Base-by-base conservation (phyloP, 2,113 vertebrate species). In the Hepsetus odoe region DNA sequence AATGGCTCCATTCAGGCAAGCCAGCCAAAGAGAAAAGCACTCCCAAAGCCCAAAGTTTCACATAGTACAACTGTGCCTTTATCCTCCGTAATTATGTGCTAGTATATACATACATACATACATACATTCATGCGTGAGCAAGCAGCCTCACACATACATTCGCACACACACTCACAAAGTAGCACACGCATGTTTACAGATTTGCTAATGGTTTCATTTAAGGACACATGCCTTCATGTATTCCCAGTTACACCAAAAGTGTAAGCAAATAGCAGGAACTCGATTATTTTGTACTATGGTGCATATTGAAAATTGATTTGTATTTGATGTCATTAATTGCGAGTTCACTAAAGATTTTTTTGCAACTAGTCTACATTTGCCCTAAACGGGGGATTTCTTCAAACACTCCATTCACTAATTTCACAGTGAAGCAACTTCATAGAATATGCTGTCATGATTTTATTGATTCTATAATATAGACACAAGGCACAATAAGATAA, bases 1-100 rank as follows among this genome's bases (percentile, higher is more conserved):
- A 84, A 84, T 81, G 79, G 82, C 64, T 80, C 74, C 74, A 84
- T 84, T 80, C 82, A 84, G 78, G 71, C 66, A 77, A 77, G 55
- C 61, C 78, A 77, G 74, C 68, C 74, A 56, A 40, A 74, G 62
- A 80, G 82, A 83, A 77, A 83, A 80, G 77, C 82, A 84, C 61
- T 81, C 58, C 74, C 77, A 83, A 80, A 80, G 76, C 64, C 74
- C 64, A 55, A 77, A 74, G 79, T 80, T 80, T 74, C 69, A 81
- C 78, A 77, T 74, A 44, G 53, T 77, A 80, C 74, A 80, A 80
- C 74, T 80, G 69, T 66, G 62, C 58, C 72, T 83, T 83, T 80
- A 80, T 80, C 44, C 24, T 74, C 53, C 26, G 22, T 65, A 77
- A 84, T 80, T 84, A 74, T 49, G 32, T 46, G 28, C 74, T 40